phyloP scores from a whole-genome alignment of 2,113 vertebrate genomes.

The Dermatemys mawii region DNA sequence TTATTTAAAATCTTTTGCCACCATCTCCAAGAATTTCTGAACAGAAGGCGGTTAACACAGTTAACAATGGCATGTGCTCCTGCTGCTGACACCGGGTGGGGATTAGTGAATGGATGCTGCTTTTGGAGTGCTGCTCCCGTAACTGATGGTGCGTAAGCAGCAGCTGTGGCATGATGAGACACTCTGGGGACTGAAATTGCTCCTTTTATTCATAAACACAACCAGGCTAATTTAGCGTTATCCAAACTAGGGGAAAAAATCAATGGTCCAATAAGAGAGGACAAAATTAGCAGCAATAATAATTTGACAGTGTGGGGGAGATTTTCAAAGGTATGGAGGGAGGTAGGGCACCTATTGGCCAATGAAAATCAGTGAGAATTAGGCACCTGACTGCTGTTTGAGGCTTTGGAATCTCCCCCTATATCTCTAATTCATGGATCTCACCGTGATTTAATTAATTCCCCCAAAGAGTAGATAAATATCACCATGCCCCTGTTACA shows the following conservation, averaged over 20 bases:
- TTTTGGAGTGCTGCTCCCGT: fast-evolving
- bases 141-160: background rate
- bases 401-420: background rate
- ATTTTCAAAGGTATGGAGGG: background rate
- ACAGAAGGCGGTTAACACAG: background rate
- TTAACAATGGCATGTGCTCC: background rate
- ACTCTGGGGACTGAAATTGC: background rate
- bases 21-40: background rate
- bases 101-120: background rate
- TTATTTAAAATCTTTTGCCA: background rate
- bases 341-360: background rate
- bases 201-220: background rate
- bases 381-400: background rate
- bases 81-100: background rate
- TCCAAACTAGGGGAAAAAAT: background rate
- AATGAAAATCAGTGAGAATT: background rate
- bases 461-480: background rate
- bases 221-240: background rate
- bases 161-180: background rate
- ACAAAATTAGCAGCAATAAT: background rate
- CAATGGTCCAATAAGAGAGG: background rate
- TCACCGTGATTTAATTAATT: background rate
- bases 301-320: background rate
- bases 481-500: background rate
- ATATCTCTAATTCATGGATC: background rate